Evolutionary conservation across 1,140 invertebrate genomes (phyloP), one percentile per base, ranked within the genome.

Genomic region (Neelides sp.): DNA sequence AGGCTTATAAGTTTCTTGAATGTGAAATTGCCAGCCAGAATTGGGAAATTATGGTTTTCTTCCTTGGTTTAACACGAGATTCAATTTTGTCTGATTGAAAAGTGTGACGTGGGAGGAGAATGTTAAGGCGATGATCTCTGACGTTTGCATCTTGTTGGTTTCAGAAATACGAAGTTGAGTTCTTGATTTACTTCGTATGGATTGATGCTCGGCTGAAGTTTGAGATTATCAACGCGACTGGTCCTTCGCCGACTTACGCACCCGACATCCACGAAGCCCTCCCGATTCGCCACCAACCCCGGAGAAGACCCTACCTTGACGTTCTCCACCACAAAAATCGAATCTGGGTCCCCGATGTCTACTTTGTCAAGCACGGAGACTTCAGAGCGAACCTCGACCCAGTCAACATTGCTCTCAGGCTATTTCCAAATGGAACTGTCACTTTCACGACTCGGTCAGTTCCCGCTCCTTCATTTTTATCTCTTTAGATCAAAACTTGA

Each of bases 161-260:
- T 15, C 74, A 90, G 87, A 91, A 91, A 84, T 92, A 92, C 71
- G 87, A 92, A 71, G 85, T 91, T 58, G 88, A 91, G 68, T 91
- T 92, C 68, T 70, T 91, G 48, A 75, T 91, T 45, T 83, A 89
- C 64, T 85, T 91, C 68, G 83, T 85, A 68, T 91, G 88, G 87
- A 82, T 80, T 65, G 88, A 92, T 68, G 84, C 84, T 15, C 75
- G 88, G 41, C 69, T 91, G 48, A 75, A 78, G 58, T 89, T 89
- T 69, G 81, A 82, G 63, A 88, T 88, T 68, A 79, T 80, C 65
- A 48, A 44, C 2, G 17, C 28, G 2, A 23, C 13, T 0, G 35
- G 34, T 27, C 45, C 52, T n/a, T 15, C 48, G 23, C 48, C 47
- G 5, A 43, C 17, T 12, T 55, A 41, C 42, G 20, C 27, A 28